Evolutionary conservation across 2,888 invertebrate species (phyloP), one percentile per base, ranked within the genome.

Genomic region (Pandemis corylana): DNA sequence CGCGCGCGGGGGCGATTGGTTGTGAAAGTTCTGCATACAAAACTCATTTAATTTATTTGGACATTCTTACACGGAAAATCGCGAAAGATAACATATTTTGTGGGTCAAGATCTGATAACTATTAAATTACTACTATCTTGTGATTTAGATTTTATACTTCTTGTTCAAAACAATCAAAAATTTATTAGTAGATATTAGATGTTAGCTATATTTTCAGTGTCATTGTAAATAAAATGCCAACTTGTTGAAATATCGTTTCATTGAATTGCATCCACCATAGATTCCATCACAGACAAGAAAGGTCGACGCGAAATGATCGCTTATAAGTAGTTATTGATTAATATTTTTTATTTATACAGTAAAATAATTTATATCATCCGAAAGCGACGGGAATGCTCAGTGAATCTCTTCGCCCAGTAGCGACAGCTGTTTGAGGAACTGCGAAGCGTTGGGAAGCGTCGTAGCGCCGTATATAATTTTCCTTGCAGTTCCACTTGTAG

Each of bases 391-490:
- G 92, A 93, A 92, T 91, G 92, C 89, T 90, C 86, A 93, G 80
- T 95, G 95, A 78, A 97, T 95, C 88, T 97, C 97, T 85, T 96
- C 96, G 63, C 97, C 97, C 77, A 97, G 90, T 44, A 97, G 95
- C n/a, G 97, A 96, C 46, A 98, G 95, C 92, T 99, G 99, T 90
- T 97, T 97, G 77, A 99, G 95, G 92, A 99, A 99, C 87, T 99
- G 98, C 81, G 97, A 96, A 7, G 99, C 98, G 94, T 98, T 99
- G 79, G 97, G 97, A 77, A 99, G 95, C 62, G 99, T 98, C 44
- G 99, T 98, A 76, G 98, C 97, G 56, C 99, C 99, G 88, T 99
- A 99, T 71, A 98, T 97, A 77, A 99, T 97, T 86, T 97, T 96
- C 88, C 97, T 97, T 12, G 95, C 91, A 74, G 95, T 95, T 63